Conservation (phyloP, 2,888 invertebrate species). For the Drosophila merina region DNA sequence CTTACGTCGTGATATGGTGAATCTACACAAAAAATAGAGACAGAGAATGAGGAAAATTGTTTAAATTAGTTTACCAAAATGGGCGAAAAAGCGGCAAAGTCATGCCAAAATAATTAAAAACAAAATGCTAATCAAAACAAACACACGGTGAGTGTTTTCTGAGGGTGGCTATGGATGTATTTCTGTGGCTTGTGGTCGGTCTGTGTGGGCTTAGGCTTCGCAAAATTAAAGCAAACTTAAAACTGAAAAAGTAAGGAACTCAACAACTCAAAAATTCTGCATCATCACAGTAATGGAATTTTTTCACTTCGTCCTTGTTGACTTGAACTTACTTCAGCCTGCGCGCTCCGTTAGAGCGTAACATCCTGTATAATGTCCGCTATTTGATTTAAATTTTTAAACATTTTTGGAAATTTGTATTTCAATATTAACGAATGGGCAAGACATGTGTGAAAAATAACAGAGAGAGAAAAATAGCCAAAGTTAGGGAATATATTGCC, state of each 20-base stretch:
- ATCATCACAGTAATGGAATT: constrained; percentile 47
- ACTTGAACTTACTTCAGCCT: constrained; percentile 81
- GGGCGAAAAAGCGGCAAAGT: constrained; percentile 51
- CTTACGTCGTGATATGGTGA: constrained; percentile 97
- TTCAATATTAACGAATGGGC: constrained; percentile 32
- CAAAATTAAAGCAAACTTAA: constrained; percentile 27
- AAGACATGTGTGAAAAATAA: constrained; percentile 51
- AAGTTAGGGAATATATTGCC: constrained; percentile 52
- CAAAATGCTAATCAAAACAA: constrained; percentile 65
- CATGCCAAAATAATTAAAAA: constrained; percentile 76
- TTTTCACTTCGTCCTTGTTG: constrained; percentile 35
- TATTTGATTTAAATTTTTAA: constrained; percentile 47
- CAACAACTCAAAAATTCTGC: constrained; percentile 49
- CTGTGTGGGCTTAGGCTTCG: constrained; percentile 12
- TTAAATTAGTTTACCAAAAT: constrained; percentile 63
- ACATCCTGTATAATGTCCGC: constrained; percentile 84
- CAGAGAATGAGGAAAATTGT: constrained; percentile 46
- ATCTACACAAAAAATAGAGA: constrained; percentile 85
- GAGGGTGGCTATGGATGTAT: constrained; percentile 4
- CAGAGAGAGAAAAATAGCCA: constrained; percentile 45
- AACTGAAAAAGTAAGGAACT: neutral
- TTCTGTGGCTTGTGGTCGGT: constrained; percentile 9
- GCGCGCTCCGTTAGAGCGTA: constrained; percentile 84
- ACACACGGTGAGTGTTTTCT: constrained; percentile 52
- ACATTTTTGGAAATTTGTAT: constrained; percentile 16